These are phyloP conservation scores for Mergus octosetaceus DNA, from an alignment of 2,797 vertebrate species.

Conservation along the genomic window DNA sequence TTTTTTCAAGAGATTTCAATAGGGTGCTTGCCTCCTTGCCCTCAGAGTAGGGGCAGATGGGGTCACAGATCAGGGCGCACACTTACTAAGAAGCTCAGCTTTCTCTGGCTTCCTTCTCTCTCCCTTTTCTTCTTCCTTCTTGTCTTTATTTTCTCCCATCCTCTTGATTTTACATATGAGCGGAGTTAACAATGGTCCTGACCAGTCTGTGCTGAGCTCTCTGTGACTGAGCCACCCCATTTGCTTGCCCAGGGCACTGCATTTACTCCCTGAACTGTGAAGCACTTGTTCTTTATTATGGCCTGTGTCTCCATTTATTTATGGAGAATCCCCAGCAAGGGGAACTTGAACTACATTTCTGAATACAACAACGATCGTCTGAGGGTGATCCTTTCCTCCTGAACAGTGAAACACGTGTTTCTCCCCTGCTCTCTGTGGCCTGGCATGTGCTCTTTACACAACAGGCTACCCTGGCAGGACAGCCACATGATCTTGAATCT, in stretches of 20 bases:
- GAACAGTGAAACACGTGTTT: neutral
- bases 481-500: neutral
- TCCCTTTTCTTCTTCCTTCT: neutral
- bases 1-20: neutral
- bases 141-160: neutral
- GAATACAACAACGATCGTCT: neutral
- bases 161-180: neutral
- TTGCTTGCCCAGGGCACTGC: neutral
- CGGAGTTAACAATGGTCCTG: neutral
- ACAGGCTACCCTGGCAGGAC: neutral
- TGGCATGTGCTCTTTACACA: neutral
- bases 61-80: neutral
- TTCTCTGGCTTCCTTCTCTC: neutral
- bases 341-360: neutral
- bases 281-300: neutral
- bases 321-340: neutral
- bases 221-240: neutral
- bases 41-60: neutral
- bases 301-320: slow-evolving; percentile 19
- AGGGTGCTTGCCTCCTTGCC: neutral
- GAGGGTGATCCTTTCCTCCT: neutral
- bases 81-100: neutral
- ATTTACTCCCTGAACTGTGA: slow-evolving; percentile 18
- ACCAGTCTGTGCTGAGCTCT: neutral
- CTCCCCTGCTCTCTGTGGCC: neutral